Evolutionary conservation across 2,797 vertebrate genomes (phyloP).

Genomic region (Gorsachius magnificus): DNA sequence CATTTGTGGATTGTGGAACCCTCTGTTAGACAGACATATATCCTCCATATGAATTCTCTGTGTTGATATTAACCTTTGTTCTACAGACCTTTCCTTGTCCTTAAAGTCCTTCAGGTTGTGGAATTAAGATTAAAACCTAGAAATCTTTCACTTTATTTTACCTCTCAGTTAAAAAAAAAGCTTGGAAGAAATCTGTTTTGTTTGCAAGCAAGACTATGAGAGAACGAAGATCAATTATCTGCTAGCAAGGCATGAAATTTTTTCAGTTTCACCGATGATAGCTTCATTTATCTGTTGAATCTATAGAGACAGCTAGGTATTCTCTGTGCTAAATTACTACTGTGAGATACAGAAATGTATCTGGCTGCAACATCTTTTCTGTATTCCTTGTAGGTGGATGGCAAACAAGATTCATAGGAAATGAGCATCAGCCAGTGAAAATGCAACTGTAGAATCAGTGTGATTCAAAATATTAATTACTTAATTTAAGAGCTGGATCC

Average conservation of each 20-base stretch:
- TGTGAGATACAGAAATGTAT: not conserved
- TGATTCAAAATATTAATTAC: slow-evolving; percentile 22
- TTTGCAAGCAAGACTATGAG: not conserved
- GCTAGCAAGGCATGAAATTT: not conserved
- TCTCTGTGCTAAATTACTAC: not conserved
- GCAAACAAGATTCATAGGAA: not conserved
- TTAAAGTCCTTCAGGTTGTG: not conserved
- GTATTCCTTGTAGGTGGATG: not conserved
- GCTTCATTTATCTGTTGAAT: not conserved
- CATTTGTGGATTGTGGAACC: not conserved
- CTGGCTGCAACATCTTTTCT: not conserved
- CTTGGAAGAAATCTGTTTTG: not conserved
- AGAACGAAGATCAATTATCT: not conserved
- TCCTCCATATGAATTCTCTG: not conserved
- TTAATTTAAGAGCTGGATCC: not conserved
- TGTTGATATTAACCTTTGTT: not conserved
- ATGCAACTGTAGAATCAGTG: not conserved
- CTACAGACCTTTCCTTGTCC: not conserved
- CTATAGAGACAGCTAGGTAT: not conserved
- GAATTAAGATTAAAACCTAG: not conserved
- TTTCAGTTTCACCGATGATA: not conserved
- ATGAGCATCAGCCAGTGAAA: not conserved
- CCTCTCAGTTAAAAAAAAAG: not conserved
- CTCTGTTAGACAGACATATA: not conserved
- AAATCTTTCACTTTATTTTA: not conserved